Evolutionary conservation across 2,888 invertebrate genomes (phyloP).

Genomic region (Clistopyga incitator): DNA sequence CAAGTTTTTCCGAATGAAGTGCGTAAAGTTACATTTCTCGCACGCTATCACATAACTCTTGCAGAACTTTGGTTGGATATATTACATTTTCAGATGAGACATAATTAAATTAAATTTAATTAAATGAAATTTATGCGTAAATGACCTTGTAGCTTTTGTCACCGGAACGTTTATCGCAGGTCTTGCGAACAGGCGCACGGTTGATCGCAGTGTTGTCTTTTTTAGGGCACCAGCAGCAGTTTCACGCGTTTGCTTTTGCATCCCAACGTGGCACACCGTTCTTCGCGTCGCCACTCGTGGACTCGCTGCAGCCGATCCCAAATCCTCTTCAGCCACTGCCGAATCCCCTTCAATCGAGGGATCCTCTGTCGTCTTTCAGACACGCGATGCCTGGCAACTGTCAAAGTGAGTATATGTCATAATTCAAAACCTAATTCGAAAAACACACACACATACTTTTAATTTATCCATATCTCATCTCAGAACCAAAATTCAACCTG

Average conservation of each 20-base stretch:
- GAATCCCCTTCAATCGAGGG: constrained; percentile 89
- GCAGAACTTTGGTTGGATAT: no score
- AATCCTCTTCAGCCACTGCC: constrained; percentile 82
- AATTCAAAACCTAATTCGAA: no score
- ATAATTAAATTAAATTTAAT: no score
- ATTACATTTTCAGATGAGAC: no score
- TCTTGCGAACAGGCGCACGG: constrained; percentile 86
- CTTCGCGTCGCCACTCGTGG: constrained; percentile 82
- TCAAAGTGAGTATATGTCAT: constrained; percentile 96
- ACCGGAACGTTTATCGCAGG: constrained; percentile 74
- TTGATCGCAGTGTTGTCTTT: constrained; percentile 92
- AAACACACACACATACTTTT: no score
- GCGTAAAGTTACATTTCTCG: no score
- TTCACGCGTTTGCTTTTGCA: constrained; percentile 92
- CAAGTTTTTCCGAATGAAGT: no score
- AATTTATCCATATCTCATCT: no score
- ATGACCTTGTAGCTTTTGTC: constrained; percentile 18
- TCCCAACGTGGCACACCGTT: constrained; percentile 85
- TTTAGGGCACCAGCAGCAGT: constrained; percentile 98
- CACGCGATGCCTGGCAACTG: constrained; percentile 96
- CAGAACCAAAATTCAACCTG: no score
- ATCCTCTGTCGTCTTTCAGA: constrained; percentile 93
- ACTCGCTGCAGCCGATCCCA: constrained; percentile 82
- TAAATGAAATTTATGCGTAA: neutral
- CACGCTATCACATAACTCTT: no score